Percentiles rank a stretch among this genome's conserved stretches.
Evolutionary conservation across 2,797 vertebrate genomes (phyloP).

Genomic region (Myotis findleyi): DNA sequence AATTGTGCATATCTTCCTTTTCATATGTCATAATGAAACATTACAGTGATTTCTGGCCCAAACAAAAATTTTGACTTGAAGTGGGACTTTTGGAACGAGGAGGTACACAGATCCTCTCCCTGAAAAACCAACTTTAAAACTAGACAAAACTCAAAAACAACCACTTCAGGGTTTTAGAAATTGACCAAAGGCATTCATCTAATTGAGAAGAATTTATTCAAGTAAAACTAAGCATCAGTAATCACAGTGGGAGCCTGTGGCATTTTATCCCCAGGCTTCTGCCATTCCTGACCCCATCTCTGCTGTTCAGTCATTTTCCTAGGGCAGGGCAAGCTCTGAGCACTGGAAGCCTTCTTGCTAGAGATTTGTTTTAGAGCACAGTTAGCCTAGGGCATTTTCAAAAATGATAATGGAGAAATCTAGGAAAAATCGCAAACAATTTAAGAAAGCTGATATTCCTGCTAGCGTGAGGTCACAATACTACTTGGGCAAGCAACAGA

Average conservation of each 20-base stretch:
- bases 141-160: constrained; percentile 22
- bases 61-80: constrained; percentile 12
- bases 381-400: background rate
- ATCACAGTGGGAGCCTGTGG: background rate
- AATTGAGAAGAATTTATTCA: background rate
- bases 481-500: background rate
- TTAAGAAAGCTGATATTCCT: background rate
- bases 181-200: background rate
- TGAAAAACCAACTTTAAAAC: constrained; percentile 1
- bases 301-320: background rate
- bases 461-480: background rate
- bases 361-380: background rate
- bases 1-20: background rate
- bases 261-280: background rate
- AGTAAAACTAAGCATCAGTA: background rate
- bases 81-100: background rate
- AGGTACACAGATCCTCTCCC: background rate
- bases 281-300: background rate
- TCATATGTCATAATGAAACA: background rate
- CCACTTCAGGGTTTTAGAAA: constrained; percentile 25
- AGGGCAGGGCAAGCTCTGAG: background rate
- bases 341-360: background rate
- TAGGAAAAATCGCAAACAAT: background rate
- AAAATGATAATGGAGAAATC: background rate
- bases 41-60: background rate